Evolutionary conservation across 2,888 invertebrate species (phyloP), one percentile per base, ranked within the genome.

Genomic region (Heterodera filipjevi): DNA sequence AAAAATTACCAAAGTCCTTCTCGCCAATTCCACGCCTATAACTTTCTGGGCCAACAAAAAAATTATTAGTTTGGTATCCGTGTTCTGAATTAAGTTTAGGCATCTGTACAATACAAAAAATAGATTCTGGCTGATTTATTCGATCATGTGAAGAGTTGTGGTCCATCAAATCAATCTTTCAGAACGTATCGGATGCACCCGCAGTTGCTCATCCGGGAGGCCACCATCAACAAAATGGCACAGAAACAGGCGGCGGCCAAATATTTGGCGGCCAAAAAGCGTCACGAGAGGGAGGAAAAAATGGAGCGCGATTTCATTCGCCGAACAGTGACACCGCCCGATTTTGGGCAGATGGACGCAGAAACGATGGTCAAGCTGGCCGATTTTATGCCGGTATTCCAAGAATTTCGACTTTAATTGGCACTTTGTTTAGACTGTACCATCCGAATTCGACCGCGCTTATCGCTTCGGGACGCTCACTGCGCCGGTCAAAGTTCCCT

Each of bases 131-230:
- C n/a, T n/a, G n/a, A n/a, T n/a, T n/a, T n/a, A n/a, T n/a, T n/a
- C n/a, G n/a, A n/a, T n/a, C n/a, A n/a, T n/a, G n/a, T n/a, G n/a
- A n/a, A n/a, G n/a, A n/a, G n/a, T n/a, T n/a, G n/a, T n/a, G n/a
- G n/a, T n/a, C n/a, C n/a, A n/a, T n/a, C n/a, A n/a, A n/a, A n/a
- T n/a, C n/a, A n/a, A n/a, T 33, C 32, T 30, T 46, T 73, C 27
- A 73, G 73, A 73, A 27, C n/a, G 22, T 59, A 64, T 46, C 73
- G 73, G 33, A 73, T 73, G 73, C 49, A 64, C 16, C 73, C 73
- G n/a, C 35, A 73, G 53, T 22, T 73, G 59, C 44, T 73, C n/a
- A 73, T 73, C 64, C 73, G 44, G n/a, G 73, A 59, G 73, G 73
- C 64, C n/a, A 73, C 73, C 35, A 35, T 64, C 33, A 64, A 59